Evolutionary conservation across 1,140 invertebrate genomes (phyloP), one percentile per base, ranked within the genome.

Genomic region (Drosophila baimaii): DNA sequence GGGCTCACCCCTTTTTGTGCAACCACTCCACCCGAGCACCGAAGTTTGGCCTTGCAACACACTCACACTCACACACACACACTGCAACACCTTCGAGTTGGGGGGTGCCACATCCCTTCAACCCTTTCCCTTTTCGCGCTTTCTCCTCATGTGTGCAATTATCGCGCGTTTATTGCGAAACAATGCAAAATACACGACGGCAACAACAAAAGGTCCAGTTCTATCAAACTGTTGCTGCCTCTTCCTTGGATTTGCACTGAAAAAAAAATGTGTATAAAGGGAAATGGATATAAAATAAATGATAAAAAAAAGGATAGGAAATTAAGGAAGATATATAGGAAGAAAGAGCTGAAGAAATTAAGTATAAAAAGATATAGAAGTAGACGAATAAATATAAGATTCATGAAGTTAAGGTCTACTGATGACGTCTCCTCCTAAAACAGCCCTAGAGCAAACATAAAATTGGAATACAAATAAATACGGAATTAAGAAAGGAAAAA

Each of bases 91-190:
- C 61, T 64, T 49, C 27, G 27, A 7, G 27, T 5, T 27, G 27
- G 27, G 27, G 27, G 27, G 27, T 27, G 27, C 27, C 27, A 27
- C 47, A 49, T 7, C 23, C 51, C 31, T 52, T 35, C 27, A 13
- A 5, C 12, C 5, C 35, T 8, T 17, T 15, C 35, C 15, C 43
- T 31, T 19, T 33, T 19, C 19, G 19, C 29, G n/a, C 65, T 64
- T 51, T 66, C 37, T 27, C 31, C 61, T 25, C 37, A 43, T 55
- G 52, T 74, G 27, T 89, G 84, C 79, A 89, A 88, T 86, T 86
- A 86, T 86, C 83, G 78, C 76, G 79, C 82, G 62, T 86, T 88
- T 86, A 86, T 86, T 83, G 83, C 83, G 79, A 86, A 86, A 88
- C 84, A 88, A 86, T 86, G 83, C 83, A 82, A 88, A 69, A 86